Percentiles rank a stretch among this genome's conserved stretches.
Evolutionary conservation across 2,888 invertebrate species (phyloP).

Genomic region (Noctua pronuba): DNA sequence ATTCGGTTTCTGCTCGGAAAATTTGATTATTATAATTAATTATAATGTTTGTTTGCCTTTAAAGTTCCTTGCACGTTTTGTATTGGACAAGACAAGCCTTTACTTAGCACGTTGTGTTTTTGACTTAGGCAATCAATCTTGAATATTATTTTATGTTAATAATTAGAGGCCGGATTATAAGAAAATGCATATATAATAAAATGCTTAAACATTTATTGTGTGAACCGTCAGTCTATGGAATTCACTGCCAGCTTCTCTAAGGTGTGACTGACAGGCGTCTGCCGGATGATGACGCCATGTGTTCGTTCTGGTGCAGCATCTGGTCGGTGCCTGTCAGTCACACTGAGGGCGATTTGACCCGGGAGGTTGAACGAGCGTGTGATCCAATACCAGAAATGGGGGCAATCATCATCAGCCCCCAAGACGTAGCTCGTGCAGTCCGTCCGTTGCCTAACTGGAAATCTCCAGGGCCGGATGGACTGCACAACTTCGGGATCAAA

Average conservation of each 20-base stretch:
- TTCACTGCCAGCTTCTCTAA: neutral
- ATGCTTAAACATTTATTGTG: neutral
- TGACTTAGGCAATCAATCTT: conserved; percentile 18
- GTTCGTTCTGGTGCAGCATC: too few relatives aligned
- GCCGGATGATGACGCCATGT: too few relatives aligned
- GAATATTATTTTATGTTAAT: conserved; percentile 2
- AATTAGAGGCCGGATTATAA: neutral
- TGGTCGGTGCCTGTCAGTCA: too few relatives aligned
- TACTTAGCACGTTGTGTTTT: conserved; percentile 21
- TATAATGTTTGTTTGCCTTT: conserved; percentile 51
- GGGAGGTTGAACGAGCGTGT: too few relatives aligned
- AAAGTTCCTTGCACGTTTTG: conserved; percentile 41
- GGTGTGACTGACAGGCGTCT: too few relatives aligned
- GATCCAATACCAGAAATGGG: too few relatives aligned
- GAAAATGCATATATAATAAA: neutral
- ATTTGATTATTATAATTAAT: conserved; percentile 68
- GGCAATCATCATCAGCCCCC: too few relatives aligned
- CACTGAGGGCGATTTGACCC: too few relatives aligned
- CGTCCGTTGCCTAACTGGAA: too few relatives aligned
- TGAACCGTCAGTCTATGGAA: neutral
- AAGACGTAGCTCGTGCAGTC: too few relatives aligned
- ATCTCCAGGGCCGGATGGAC: too few relatives aligned
- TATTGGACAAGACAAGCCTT: conserved; percentile 33
- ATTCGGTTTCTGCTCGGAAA: conserved; percentile 68
- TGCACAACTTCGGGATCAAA: too few relatives aligned